Evolutionary conservation across 2,888 invertebrate genomes (phyloP), one percentile per base, ranked within the genome.

Genomic region (Macrophya annulata): DNA sequence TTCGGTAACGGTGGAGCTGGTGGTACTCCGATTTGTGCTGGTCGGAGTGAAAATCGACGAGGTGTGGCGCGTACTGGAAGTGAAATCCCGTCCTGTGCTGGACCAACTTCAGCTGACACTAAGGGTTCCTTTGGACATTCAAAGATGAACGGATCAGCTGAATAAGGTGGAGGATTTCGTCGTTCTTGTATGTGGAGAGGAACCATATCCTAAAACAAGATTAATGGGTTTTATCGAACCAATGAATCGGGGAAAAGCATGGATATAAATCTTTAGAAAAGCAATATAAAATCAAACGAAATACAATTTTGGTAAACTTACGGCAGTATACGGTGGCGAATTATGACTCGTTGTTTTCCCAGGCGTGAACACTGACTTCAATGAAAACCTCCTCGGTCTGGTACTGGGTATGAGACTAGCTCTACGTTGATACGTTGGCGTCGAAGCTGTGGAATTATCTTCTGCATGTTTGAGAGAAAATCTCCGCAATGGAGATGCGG

Each of bases 121-220:
- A 93, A 89, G 0, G 93, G 91, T 74, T 93, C 90, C 83, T 89
- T 92, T 0, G 90, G 90, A 71, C 91, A 90, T 45, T 92, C 93
- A 62, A 89, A 87, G 48, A 90, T 85, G 85, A 90, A 92, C 0
- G 89, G 85, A n/a, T 91, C 90, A 0, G 88, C 82, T 15, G 84
- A 87, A 82, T 88, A 89, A 9, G 86, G 86, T 1, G 88, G 84
- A 17, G 89, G 88, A 77, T 86, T 87, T 6, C 87, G 81, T 12
- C 86, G 85, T 5, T 89, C 89, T n/a, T 43, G 37, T n/a, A 81
- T 55, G 37, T 81, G 79, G 12, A 81, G 79, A 10, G 79, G 79
- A 31, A 62, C 21, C 25, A 43, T 17, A 40, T 81, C 79, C 79
- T 81, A 21, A 15, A 62, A 81, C 3, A 81, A 71, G 2, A 43